Conservation (phyloP, 2,113 vertebrate genomes). For the Stomatorhinus ivindoensis region DNA sequence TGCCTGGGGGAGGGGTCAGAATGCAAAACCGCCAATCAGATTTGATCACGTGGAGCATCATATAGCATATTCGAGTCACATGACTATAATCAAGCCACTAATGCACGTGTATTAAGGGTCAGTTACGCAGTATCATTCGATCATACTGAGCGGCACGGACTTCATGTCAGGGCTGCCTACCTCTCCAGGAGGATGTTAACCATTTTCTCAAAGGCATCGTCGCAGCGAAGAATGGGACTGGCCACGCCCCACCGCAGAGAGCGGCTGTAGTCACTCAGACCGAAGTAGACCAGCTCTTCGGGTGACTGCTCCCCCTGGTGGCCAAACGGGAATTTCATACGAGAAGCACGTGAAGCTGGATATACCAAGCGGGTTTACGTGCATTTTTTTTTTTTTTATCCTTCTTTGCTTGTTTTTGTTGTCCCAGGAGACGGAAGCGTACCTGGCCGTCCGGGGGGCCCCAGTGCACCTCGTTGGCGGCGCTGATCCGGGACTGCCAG, state of each 20-base stretch:
- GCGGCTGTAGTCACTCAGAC: slow-evolving; percentile 85
- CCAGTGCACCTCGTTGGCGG: slow-evolving; percentile 91
- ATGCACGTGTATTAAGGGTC: background rate
- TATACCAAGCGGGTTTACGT: background rate
- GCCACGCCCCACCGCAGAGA: slow-evolving; percentile 93
- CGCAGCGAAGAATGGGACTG: slow-evolving; percentile 87
- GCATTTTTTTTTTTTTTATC: background rate
- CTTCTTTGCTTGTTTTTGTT: background rate
- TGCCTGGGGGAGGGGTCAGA: slow-evolving; percentile 59
- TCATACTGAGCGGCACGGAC: background rate
- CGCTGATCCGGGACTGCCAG: slow-evolving; percentile 82
- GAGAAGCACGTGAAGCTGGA: background rate
- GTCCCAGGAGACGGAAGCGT: slow-evolving; percentile 38
- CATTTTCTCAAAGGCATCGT: slow-evolving; percentile 97
- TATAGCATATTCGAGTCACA: background rate
- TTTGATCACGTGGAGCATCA: background rate
- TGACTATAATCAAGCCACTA: background rate
- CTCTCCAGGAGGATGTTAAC: slow-evolving; percentile 84
- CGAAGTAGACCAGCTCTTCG: slow-evolving; percentile 82
- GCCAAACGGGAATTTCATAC: background rate
- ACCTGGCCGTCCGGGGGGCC: slow-evolving; percentile 67
- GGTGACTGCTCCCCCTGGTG: slow-evolving; percentile 67
- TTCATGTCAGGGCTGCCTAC: slow-evolving; percentile 50
- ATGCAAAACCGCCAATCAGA: background rate
- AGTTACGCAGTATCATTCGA: background rate